Conservation (phyloP, 2,797 vertebrate species). For the Parambassis ranga region DNA sequence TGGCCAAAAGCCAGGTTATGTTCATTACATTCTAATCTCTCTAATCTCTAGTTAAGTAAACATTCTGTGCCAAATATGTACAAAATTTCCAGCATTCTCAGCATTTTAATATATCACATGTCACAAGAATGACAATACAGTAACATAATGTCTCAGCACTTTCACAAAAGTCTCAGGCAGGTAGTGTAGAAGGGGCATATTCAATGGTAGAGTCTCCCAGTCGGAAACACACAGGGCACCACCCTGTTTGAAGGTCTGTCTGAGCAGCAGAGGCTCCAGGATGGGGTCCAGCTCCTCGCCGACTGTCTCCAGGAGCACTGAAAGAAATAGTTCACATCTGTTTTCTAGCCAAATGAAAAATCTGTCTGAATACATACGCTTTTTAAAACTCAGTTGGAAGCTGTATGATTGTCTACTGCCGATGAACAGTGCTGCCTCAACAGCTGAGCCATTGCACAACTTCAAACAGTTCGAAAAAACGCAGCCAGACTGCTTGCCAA, state of each 20-base stretch:
- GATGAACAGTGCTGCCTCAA: not conserved
- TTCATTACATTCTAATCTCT: too few relatives aligned
- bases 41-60: too few relatives aligned
- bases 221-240: constrained; percentile 85
- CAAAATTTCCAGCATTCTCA: too few relatives aligned
- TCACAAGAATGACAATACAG: too few relatives aligned
- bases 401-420: not conserved
- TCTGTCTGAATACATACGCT: not conserved
- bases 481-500: not conserved
- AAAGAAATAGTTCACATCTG: constrained; percentile 9
- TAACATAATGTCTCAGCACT: constrained; percentile 68
- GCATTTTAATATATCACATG: too few relatives aligned
- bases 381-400: not conserved
- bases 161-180: constrained; percentile 89
- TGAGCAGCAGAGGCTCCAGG: constrained; percentile 88
- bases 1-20: too few relatives aligned
- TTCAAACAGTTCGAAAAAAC: constrained; percentile 1
- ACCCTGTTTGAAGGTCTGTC: constrained; percentile 90
- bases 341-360: not conserved
- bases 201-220: constrained; percentile 88
- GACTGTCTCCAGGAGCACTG: constrained; percentile 89
- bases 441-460: not conserved
- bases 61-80: too few relatives aligned
- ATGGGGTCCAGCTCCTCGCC: constrained; percentile 90
- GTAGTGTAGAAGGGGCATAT: constrained; percentile 90